Base-by-base conservation (phyloP, 2,888 invertebrate species). In the Pimpla rufipes region DNA sequence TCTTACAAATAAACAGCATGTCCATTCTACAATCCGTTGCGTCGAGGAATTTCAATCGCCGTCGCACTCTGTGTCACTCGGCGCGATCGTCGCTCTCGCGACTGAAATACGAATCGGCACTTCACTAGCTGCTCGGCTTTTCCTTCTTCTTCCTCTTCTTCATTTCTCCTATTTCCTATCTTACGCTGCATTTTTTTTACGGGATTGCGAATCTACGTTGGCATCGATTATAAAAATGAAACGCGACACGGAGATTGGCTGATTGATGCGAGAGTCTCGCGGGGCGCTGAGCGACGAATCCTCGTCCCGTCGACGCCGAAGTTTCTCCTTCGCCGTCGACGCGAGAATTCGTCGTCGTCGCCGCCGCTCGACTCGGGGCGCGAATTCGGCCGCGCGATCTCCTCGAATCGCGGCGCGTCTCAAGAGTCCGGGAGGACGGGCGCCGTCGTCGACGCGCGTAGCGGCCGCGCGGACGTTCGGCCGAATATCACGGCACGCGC, bases 1-100 rank as follows among this genome's bases (percentile, higher is more conserved):
- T 90, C 89, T 88, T 89, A 90, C 89, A 90, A 89, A 85, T 91
- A 91, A 62, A 90, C 88, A 88, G 87, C 88, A 79, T 82, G 79
- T 83, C 84, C 84, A 80, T 87, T 90, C 90, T 87, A 91, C 87
- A 90, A 88, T 89, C 82, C 77, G 57, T n/a, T 2, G 79, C 85
- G 87, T 82, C 79, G 86, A 88, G 86, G 86, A 79, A 78, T 79
- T 85, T 84, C 73, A 50, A 13, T 79, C 62, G 68, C 62, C 29
- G 45, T 66, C 50, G 21, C 79, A 59, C 66, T n/a, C 21, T 59
- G 18, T 10, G 8, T 52, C 76, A 50, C 71, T 42, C 40, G 13
- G 57, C 67, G 40, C 23, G 11, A 71, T 50, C 23, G 50, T 73
- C 45, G 23, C 59, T 64, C 11, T 45, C 29, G 55, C 55, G 40